These are phyloP conservation scores for Meloidogyne hapla DNA, from an alignment of 1,140 invertebrate species.

Conservation along the genomic window DNA sequence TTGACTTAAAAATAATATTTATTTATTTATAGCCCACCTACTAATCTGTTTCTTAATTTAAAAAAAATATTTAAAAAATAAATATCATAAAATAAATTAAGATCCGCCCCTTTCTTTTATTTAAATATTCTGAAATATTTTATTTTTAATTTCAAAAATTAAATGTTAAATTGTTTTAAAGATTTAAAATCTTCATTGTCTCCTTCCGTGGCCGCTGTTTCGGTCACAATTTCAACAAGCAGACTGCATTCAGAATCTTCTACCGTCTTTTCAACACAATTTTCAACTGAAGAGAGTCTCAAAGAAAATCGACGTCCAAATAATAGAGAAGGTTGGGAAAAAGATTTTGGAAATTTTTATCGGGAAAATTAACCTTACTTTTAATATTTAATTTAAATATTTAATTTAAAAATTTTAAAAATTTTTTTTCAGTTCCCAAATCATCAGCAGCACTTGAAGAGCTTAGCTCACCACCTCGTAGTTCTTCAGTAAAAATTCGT, in stretches of 20 bases:
- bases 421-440: not conserved
- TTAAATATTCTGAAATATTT: not conserved
- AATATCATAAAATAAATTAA: no score
- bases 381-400: no score
- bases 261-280: not conserved
- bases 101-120: not conserved
- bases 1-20: no score
- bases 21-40: no score
- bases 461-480: not conserved
- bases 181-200: not conserved
- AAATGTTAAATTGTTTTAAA: not conserved
- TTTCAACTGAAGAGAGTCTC: slow-evolving; percentile 6
- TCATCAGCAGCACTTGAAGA: not conserved
- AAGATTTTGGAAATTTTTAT: no score
- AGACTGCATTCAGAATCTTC: not conserved
- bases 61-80: no score
- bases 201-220: not conserved
- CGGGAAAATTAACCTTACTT: no score
- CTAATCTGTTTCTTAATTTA: no score
- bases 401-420: no score
- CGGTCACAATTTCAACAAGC: not conserved
- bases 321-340: not conserved
- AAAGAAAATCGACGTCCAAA: not conserved
- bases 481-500: not conserved
- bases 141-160: not conserved